Conservation (phyloP, 2,888 invertebrate species). For the Watsonalla cultraria region DNA sequence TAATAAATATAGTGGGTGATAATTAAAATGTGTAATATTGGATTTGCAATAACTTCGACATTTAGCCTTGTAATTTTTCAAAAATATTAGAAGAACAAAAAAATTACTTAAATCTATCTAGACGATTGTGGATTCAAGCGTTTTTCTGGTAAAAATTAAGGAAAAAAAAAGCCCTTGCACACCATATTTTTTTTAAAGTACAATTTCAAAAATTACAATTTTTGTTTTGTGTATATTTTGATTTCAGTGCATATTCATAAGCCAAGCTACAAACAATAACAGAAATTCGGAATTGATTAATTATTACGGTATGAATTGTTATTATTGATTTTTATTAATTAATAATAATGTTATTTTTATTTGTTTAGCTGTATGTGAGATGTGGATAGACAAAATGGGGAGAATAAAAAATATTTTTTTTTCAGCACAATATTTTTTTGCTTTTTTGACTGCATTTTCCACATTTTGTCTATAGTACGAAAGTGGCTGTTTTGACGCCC, state of each 20-base stretch:
- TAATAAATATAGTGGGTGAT: slow-evolving; percentile 45
- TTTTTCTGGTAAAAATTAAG: no score
- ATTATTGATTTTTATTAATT: slow-evolving; percentile 3
- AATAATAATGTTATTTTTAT: slow-evolving; percentile 17
- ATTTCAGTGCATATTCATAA: slow-evolving; percentile 8
- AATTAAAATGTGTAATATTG: slow-evolving; percentile 50
- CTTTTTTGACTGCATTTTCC: background rate
- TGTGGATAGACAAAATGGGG: slow-evolving; percentile 2
- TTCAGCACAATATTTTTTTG: background rate
- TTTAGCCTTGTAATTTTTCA: slow-evolving; percentile 15
- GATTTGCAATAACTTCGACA: slow-evolving; percentile 37
- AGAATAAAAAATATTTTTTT: background rate
- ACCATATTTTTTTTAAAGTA: background rate
- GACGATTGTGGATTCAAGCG: no score
- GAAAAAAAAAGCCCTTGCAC: background rate
- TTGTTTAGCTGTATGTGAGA: slow-evolving; percentile 14
- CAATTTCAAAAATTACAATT: background rate
- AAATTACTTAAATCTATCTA: background rate
- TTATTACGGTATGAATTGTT: background rate
- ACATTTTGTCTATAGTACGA: slow-evolving; percentile 7
- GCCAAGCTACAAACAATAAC: slow-evolving; percentile 14
- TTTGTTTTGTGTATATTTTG: background rate
- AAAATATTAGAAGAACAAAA: slow-evolving; percentile 5
- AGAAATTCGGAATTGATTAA: slow-evolving; percentile 20
- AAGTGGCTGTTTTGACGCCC: slow-evolving; percentile 30